These are phyloP conservation scores for Tenrec ecaudatus DNA, from an alignment of 2,113 vertebrate genomes.

Conservation along the genomic window DNA sequence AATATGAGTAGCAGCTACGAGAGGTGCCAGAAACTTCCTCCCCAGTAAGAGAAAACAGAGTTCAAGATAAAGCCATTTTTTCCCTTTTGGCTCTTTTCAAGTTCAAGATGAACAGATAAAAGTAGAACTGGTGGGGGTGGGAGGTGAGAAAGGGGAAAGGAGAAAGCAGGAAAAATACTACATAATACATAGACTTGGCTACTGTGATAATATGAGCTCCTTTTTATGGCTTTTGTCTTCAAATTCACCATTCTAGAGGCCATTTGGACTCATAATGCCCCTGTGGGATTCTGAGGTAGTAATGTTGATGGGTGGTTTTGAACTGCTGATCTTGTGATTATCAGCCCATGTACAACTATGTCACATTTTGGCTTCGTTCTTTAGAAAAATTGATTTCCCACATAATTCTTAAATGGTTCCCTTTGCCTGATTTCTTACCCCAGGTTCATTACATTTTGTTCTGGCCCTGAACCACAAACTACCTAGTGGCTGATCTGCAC, in stretches of 20 bases:
- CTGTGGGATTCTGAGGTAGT: too few species aligned
- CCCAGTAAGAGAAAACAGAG: background rate
- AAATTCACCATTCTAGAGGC: too few species aligned
- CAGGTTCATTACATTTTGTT: background rate
- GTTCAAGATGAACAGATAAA: background rate
- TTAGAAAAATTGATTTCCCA: background rate
- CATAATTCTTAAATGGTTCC: background rate
- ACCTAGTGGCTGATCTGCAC: background rate
- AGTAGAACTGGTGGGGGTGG: background rate
- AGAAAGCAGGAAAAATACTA: background rate
- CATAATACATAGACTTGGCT: background rate
- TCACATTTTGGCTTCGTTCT: background rate
- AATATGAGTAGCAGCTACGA: background rate
- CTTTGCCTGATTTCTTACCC: background rate
- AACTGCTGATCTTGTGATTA: too few species aligned
- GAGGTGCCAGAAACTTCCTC: slow-evolving; percentile 26
- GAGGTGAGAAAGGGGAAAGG: background rate
- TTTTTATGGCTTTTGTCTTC: background rate
- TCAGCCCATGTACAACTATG: too few species aligned
- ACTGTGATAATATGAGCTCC: background rate
- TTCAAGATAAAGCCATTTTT: background rate
- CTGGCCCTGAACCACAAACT: background rate
- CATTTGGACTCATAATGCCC: too few species aligned
- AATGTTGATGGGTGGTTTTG: too few species aligned
- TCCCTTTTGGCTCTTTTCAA: background rate